Base-by-base conservation (phyloP, 2,888 invertebrate genomes). In the Pandemis cinnamomeana region DNA sequence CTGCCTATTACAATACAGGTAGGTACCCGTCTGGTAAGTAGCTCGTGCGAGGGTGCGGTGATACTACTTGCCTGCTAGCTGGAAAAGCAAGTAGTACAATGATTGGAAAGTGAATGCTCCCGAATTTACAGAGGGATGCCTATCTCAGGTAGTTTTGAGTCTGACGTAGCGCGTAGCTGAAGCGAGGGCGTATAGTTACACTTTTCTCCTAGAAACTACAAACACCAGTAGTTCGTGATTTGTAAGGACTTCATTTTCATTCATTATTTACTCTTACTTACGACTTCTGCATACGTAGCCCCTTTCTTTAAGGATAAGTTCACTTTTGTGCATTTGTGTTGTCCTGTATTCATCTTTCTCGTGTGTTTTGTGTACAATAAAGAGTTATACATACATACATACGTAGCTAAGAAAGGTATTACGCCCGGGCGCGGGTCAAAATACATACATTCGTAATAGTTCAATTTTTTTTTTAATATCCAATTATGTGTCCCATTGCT, bases 11-110 rank as follows among this genome's bases (percentile, higher is more conserved):
- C 44, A 68, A 64, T 74, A 67, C 61, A 53, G 61, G 69, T 70
- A 67, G 66, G n/a, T 36, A 73, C 73, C 48, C 69, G 64, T 70
- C 70, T 66, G 73, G 61, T n/a, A 70, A 11, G 70, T 70, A 69
- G 64, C 69, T n/a, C 41, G 13, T 41, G 51, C 55, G 15, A 53
- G n/a, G 70, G 53, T 48, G 60, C 70, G 63, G 64, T 70, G 70
- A 60, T 11, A 60, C 8, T 36, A 60, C 60, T 60, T n/a, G 51
- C 51, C 20, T 51, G 36, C 11, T 42, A 67, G n/a, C 7, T 41
- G n/a, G n/a, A 10, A 27, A 20, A 27, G 20, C 27, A 53, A 51
- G 67, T 20, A 13, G 27, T 55, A 46, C 11, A 11, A 13, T n/a
- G 13, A n/a, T 6, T n/a, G 67, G 66, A 67, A 69, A 66, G 58